Percentiles rank a stretch among this genome's conserved stretches.
Evolutionary conservation across 2,113 vertebrate species (phyloP).

Genomic region (Leucosticte australis): DNA sequence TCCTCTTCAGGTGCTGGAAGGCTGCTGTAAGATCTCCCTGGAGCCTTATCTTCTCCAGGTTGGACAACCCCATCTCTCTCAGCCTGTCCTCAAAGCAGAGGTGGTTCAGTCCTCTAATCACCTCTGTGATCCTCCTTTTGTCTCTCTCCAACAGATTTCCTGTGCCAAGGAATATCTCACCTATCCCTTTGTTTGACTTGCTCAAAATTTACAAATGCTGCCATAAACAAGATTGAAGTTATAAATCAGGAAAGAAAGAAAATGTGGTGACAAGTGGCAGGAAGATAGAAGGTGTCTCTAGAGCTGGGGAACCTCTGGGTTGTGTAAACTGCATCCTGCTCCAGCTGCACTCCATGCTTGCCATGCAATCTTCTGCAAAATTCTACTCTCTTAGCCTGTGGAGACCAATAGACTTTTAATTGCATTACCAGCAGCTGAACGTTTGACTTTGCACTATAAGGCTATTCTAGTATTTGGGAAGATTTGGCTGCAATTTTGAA

Average conservation of each 20-base stretch:
- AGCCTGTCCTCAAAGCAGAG: not conserved
- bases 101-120: not conserved
- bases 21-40: not conserved
- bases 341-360: not conserved
- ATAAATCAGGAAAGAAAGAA: not conserved
- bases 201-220: not conserved
- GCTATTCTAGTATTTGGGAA: not conserved
- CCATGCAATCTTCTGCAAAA: not conserved
- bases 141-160: not conserved
- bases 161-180: not conserved
- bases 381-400: not conserved
- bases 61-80: not conserved
- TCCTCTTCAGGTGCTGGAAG: not conserved
- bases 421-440: not conserved
- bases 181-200: not conserved
- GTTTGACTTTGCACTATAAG: not conserved
- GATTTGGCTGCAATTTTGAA: constrained; percentile 6
- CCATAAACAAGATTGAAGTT: not conserved
- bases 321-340: not conserved
- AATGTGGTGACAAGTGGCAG: not conserved
- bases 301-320: not conserved
- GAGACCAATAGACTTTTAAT: not conserved
- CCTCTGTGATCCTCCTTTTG: not conserved
- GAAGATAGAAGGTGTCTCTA: not conserved
- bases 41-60: not conserved